Evolutionary conservation across 2,113 vertebrate genomes (phyloP), one percentile per base, ranked within the genome.

Genomic region (Corvus hawaiiensis): DNA sequence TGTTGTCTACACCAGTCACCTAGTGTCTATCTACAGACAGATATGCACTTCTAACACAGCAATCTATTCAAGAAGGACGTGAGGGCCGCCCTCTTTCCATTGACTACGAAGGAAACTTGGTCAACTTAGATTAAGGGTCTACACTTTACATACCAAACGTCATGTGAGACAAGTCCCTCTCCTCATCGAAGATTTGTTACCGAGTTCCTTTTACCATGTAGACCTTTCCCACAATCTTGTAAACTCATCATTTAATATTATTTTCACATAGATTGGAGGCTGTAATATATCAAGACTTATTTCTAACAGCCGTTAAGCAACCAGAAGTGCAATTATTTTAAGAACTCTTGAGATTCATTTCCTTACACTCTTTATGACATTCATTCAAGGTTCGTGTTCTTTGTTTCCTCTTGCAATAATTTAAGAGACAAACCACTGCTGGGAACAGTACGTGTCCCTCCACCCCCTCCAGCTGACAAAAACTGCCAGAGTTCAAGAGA

Each of bases 271-370:
- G 63, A 73, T 35, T 88, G 43, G 72, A 77, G 85, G 51, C 28
- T 46, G 10, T 80, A 74, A 77, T 75, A 51, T 24, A 90, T 62
- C 75, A 77, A 80, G 67, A 44, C 33, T 77, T 62, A 85, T 77
- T 95, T 90, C 67, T 69, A 88, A 51, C 55, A 88, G 55, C 26
- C 63, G 85, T 76, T 93, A 91, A 67, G 35, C 68, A 63, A 85
- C 3, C 23, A 72, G 52, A 43, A 94, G 73, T 81, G 18, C 87
- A 96, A 90, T 85, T 72, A 83, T 73, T 94, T 92, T 48, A 94
- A 90, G 68, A 94, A 56, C 24, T 86, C 84, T 69, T 71, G 69
- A 87, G 67, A 89, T 75, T 5, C 93, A 94, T 76, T 84, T 83
- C 51, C 41, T 82, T 74, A 48, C 16, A 49, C 11, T 80, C 37